phyloP scores from a whole-genome alignment of 1,140 invertebrate genomes.

The Callitettix versicolor region DNA sequence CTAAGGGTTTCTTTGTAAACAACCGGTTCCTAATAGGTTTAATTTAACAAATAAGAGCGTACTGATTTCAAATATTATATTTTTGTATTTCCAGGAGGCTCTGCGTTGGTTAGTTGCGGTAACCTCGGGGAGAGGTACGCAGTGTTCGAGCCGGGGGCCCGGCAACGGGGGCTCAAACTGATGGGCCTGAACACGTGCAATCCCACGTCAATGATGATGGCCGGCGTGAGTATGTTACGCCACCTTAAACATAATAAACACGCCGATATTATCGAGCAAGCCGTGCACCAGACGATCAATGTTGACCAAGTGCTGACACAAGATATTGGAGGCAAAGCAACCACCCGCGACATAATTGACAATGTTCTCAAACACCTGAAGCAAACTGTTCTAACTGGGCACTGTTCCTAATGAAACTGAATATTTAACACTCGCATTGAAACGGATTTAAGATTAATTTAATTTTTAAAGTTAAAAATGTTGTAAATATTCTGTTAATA shows the following conservation, averaged over 20 bases:
- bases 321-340: constrained; percentile 15
- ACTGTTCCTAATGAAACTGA: too few species aligned
- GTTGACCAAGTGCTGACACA: constrained; percentile 1
- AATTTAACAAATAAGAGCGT: too few species aligned
- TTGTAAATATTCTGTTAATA: too few species aligned
- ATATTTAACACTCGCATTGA: too few species aligned
- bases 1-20: too few species aligned
- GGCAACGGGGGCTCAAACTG: neutral
- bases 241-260: neutral
- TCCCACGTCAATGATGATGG: constrained; percentile 1
- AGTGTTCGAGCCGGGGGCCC: constrained; percentile 8
- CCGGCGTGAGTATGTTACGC: neutral
- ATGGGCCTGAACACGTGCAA: constrained; percentile 1
- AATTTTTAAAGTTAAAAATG: too few species aligned
- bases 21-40: too few species aligned
- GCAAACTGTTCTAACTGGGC: neutral
- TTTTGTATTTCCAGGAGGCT: too few species aligned
- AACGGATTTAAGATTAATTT: too few species aligned
- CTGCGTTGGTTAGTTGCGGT: neutral
- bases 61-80: too few species aligned
- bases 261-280: neutral
- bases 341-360: neutral
- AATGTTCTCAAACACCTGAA: neutral
- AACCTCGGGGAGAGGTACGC: constrained; percentile 1
- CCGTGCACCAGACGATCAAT: constrained; percentile 7